Percentiles rank a stretch among this genome's conserved stretches.
Evolutionary conservation across 2,113 vertebrate genomes (phyloP).

Genomic region (Ciconia boyciana): DNA sequence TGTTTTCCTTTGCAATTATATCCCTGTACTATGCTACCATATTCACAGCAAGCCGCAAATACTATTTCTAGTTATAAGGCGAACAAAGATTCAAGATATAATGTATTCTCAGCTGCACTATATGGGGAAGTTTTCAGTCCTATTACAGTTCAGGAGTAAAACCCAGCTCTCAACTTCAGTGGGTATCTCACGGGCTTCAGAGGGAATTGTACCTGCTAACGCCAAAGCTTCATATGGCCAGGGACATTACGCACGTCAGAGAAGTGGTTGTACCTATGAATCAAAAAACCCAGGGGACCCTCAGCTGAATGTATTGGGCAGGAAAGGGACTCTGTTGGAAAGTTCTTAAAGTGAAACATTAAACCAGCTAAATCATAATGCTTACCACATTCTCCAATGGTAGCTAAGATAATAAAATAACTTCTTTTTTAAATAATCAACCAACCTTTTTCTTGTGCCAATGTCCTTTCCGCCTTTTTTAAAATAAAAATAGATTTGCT

Average conservation of each 20-base stretch:
- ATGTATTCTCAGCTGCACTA: background rate
- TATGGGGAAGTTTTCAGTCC: background rate
- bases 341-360: background rate
- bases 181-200: background rate
- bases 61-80: background rate
- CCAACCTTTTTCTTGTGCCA: background rate
- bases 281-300: background rate
- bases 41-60: background rate
- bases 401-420: background rate
- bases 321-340: slow-evolving; percentile 7
- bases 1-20: background rate
- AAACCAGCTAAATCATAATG: background rate
- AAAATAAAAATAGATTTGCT: background rate
- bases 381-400: background rate
- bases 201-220: background rate
- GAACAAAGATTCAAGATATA: background rate
- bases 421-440: background rate
- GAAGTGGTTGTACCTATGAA: background rate
- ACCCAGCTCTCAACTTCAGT: background rate
- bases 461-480: background rate
- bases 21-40: background rate
- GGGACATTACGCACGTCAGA: background rate
- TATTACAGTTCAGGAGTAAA: background rate
- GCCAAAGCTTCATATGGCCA: background rate
- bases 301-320: background rate